phyloP scores from a whole-genome alignment of 2,888 invertebrate genomes.

The Aquatica leii region DNA sequence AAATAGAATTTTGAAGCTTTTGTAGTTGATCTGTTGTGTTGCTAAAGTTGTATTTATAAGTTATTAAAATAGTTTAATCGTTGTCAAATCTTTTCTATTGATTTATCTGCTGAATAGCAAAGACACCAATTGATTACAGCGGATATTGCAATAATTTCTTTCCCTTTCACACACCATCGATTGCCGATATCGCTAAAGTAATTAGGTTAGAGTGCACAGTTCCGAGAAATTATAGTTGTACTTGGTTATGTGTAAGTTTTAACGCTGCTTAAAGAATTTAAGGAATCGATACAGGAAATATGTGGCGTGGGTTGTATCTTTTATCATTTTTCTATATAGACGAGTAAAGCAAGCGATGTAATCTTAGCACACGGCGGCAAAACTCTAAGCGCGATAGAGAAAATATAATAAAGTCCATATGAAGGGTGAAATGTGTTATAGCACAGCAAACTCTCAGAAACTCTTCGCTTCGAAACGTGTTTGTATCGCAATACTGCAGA shows the following conservation, averaged over 20 bases:
- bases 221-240: conserved; percentile 22
- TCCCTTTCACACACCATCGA: conserved; percentile 32
- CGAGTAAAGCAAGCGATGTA: conserved; percentile 29
- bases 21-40: too few species aligned
- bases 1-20: too few species aligned
- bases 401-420: conserved; percentile 38
- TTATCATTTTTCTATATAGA: conserved; percentile 31
- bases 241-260: conserved; percentile 23
- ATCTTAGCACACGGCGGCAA: conserved; percentile 33
- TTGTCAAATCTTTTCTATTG: conserved; percentile 21
- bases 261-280: conserved; percentile 23
- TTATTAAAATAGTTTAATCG: too few species aligned
- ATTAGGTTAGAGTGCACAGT: conserved; percentile 33
- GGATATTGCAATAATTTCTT: conserved; percentile 36
- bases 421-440: conserved; percentile 38
- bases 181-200: conserved; percentile 28
- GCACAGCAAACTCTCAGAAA: conserved; percentile 36
- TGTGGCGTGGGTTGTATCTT: conserved; percentile 29
- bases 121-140: conserved; percentile 20
- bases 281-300: conserved; percentile 37
- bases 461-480: conserved; percentile 38
- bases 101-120: conserved; percentile 17
- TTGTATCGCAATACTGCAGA: conserved; percentile 37
- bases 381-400: conserved; percentile 30
- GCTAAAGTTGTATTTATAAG: too few species aligned